A percentile compares a stretch with the other conserved stretches of the same genome.
phyloP scores from a whole-genome alignment of 1,140 invertebrate species.

The Heliconius hewitsoni region DNA sequence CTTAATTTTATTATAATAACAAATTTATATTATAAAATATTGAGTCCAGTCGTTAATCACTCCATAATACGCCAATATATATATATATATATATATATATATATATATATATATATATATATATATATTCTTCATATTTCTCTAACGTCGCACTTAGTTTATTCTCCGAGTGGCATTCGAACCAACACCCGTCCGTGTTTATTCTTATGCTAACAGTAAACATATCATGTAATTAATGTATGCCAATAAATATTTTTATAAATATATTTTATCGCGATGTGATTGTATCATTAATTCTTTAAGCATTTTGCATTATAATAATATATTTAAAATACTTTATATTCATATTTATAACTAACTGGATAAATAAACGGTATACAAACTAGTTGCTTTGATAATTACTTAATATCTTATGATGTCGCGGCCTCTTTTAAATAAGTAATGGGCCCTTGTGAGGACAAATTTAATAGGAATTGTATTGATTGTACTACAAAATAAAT shows the following conservation, averaged over 20 bases:
- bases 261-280: neutral
- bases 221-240: too few relatives aligned
- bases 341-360: neutral
- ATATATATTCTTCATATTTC: too few relatives aligned
- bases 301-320: neutral
- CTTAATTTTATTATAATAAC: too few relatives aligned
- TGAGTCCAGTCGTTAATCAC: too few relatives aligned
- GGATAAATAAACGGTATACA: neutral
- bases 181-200: too few relatives aligned
- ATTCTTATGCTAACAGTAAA: too few relatives aligned
- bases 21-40: too few relatives aligned
- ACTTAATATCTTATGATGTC: slow-evolving; percentile 12
- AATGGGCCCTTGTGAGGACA: slow-evolving; percentile 23
- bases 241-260: neutral
- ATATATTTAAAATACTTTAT: neutral
- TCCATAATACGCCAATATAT: too few relatives aligned
- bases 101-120: too few relatives aligned
- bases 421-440: slow-evolving; percentile 32
- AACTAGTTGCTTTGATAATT: slow-evolving; percentile 3
- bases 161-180: too few relatives aligned
- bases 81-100: too few relatives aligned
- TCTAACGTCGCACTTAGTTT: too few relatives aligned
- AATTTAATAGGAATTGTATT: slow-evolving; percentile 19
- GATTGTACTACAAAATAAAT: slow-evolving; percentile 19
- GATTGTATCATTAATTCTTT: neutral